Conservation (phyloP, 2,113 vertebrate genomes). For the Thamnophis sirtalis region DNA sequence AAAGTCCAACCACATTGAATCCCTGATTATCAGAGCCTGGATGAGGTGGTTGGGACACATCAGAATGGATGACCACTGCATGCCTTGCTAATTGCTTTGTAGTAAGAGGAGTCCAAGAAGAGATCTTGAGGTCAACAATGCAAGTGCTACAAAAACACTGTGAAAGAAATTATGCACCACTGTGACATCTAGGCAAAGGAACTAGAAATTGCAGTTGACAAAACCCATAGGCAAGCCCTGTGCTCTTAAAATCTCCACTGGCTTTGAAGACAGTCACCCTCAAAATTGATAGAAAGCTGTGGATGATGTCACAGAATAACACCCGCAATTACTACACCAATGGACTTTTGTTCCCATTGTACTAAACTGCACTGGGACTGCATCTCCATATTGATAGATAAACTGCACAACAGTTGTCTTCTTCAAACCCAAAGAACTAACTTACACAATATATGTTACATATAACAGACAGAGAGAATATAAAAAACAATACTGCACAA, state of each 20-base stretch:
- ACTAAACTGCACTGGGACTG: neutral
- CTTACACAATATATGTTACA: neutral
- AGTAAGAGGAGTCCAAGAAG: neutral
- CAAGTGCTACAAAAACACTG: neutral
- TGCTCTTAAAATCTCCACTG: neutral
- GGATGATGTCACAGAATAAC: neutral
- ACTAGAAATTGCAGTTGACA: neutral
- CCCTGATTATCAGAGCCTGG: neutral
- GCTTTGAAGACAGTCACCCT: neutral
- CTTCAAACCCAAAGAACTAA: neutral
- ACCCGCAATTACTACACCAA: neutral
- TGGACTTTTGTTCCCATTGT: neutral
- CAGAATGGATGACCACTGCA: neutral
- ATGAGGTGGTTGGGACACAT: neutral
- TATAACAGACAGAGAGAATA: neutral
- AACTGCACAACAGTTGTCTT: neutral
- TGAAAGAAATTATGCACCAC: neutral
- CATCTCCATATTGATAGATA: neutral
- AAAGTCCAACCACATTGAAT: neutral
- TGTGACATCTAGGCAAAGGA: neutral
- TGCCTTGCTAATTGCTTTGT: neutral
- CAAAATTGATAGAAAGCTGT: neutral
- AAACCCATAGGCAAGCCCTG: neutral
- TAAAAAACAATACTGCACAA: neutral
- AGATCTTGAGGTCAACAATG: neutral